Conservation (phyloP, 2,888 invertebrate genomes). For the Ligdia adustata region DNA sequence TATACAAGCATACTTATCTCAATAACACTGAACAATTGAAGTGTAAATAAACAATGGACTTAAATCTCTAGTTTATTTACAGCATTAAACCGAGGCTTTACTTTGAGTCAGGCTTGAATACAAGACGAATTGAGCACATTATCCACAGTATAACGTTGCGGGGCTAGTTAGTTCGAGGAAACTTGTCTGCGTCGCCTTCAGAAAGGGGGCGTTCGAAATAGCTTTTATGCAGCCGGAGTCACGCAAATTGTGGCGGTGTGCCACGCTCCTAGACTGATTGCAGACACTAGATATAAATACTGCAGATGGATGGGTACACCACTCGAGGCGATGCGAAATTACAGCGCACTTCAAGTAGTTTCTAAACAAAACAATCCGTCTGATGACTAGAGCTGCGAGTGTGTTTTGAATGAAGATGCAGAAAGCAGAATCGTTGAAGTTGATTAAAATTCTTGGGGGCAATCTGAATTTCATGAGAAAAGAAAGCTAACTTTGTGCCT, state of each 20-base stretch:
- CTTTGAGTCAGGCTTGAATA: slow-evolving; percentile 55
- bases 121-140: slow-evolving; percentile 68
- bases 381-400: slow-evolving; percentile 27
- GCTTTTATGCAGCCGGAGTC: slow-evolving; percentile 61
- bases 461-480: slow-evolving; percentile 17
- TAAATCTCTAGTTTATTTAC: slow-evolving; percentile 52
- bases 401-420: slow-evolving; percentile 28
- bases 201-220: slow-evolving; percentile 51
- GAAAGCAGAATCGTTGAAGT: slow-evolving; percentile 19
- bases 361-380: slow-evolving; percentile 40
- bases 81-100: slow-evolving; percentile 47
- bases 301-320: slow-evolving; percentile 30
- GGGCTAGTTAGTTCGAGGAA: slow-evolving; percentile 63
- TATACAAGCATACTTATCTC: slow-evolving; percentile 35
- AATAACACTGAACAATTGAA: slow-evolving; percentile 45
- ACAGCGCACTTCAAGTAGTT: slow-evolving; percentile 38
- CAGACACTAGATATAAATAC: slow-evolving; percentile 42
- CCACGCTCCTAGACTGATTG: slow-evolving; percentile 60
- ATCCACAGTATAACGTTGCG: slow-evolving; percentile 59
- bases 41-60: slow-evolving; percentile 49
- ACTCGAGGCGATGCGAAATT: slow-evolving; percentile 41
- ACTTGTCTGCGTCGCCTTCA: slow-evolving; percentile 62
- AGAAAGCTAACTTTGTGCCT: background rate
- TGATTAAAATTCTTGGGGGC: slow-evolving; percentile 29
- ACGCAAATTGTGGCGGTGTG: slow-evolving; percentile 62